Base-by-base conservation (phyloP, 1,140 invertebrate species). In the Megalonaias nervosa region DNA sequence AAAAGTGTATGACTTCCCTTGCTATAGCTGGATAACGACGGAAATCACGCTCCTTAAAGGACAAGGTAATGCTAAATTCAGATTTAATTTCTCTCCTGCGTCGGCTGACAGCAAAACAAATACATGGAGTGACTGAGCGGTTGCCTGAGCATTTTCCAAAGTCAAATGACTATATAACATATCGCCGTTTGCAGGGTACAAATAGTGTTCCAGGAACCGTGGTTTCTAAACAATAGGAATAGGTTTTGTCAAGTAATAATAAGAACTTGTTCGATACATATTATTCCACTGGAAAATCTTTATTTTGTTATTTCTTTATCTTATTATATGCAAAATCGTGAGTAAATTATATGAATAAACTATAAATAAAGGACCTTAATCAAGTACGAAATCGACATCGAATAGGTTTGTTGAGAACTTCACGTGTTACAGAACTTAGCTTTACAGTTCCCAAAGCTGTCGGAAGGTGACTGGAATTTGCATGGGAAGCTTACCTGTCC, bases 1-100 rank as follows among this genome's bases (percentile, higher is more conserved):
- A 13, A 71, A 67, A 67, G n/a, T 72, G 19, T 58, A 72, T 56
- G 76, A 77, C 11, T n/a, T 77, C 6, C 76, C 76, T 11, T 72
- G 71, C n/a, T 67, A 77, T 56, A 59, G 70, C 23, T 77, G 76
- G 76, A 77, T 77, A 16, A 73, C 15, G 15, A 31, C 58, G n/a
- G 67, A 65, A 58, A 48, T 77, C 6, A 71, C 64, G 14, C 23
- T 77, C 11, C 70, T 71, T 23, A 77, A 65, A 21, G 76, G 76
- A 55, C 56, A 77, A 67, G 76, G 76, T 77, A 67, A 55, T 23
- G 21, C 17, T 21, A 67, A 23, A 67, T 61, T 19, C 60, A 61
- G 17, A 4, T 3, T 19, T 61, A 61, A 19, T 19, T 62, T n/a
- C 19, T n/a, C 23, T 2, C 19, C 60, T 62, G 60, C 19, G 19